Percentiles rank a stretch among this genome's conserved stretches.
Conservation (phyloP, 2,113 vertebrate genomes). For the Balaeniceps rex region DNA sequence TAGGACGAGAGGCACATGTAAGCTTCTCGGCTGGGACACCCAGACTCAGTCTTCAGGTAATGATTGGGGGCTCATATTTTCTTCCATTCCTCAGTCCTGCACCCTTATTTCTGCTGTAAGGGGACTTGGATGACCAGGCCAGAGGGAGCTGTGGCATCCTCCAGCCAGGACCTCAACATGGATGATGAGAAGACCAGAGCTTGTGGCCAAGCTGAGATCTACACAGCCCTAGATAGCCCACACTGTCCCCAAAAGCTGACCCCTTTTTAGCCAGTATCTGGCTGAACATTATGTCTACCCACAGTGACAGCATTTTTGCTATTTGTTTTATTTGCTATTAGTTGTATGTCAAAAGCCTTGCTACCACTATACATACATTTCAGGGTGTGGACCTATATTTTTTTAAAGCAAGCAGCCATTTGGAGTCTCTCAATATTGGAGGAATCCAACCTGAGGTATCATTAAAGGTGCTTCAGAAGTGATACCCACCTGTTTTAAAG, state of each 20-base stretch:
- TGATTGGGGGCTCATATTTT: rapidly evolving
- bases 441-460: not conserved
- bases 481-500: not conserved
- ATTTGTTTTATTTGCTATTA: not conserved
- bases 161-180: not conserved
- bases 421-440: not conserved
- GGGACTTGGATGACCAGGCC: not conserved
- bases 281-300: not conserved
- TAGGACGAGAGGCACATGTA: not conserved
- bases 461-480: not conserved
- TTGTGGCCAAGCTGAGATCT: not conserved
- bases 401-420: not conserved
- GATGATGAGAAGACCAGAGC: not conserved
- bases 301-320: not conserved
- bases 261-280: not conserved
- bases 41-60: not conserved
- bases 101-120: not conserved
- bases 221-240: not conserved
- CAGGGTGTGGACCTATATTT: not conserved
- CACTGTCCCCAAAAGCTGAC: not conserved
- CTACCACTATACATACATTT: not conserved
- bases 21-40: not conserved
- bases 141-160: not conserved
- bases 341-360: not conserved
- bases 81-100: not conserved